These are phyloP conservation scores for Glaucopsyche alexis DNA, from an alignment of 2,888 invertebrate species.

Conservation along the genomic window DNA sequence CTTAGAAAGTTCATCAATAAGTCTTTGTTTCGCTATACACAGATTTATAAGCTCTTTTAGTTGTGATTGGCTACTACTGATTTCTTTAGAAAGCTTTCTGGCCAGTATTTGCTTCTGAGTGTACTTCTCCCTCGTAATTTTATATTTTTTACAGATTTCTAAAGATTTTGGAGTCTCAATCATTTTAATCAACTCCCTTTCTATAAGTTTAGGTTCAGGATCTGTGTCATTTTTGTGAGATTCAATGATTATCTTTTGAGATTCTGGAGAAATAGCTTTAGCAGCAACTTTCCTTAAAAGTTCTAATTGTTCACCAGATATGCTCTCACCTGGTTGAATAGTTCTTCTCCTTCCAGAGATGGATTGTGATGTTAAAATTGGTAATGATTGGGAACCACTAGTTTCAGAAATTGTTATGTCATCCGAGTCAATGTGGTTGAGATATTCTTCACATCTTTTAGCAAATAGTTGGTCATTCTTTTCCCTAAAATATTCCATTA, in stretches of 20 bases:
- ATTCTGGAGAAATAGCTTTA: conserved; percentile 75
- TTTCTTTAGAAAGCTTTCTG: conserved; percentile 77
- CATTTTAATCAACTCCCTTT: conserved; percentile 75
- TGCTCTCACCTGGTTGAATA: conserved; percentile 81
- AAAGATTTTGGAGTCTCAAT: conserved; percentile 73
- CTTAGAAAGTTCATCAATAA: conserved; percentile 83
- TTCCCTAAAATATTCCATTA: conserved; percentile 85
- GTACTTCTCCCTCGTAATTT: conserved; percentile 76
- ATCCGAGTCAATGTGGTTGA: conserved; percentile 75
- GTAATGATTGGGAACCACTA: conserved; percentile 72
- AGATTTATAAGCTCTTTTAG: conserved; percentile 86
- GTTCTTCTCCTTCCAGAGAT: conserved; percentile 77
- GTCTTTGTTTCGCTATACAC: conserved; percentile 83
- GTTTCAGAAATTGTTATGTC: conserved; percentile 76
- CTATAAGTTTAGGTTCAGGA: conserved; percentile 77
- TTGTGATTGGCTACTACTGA: conserved; percentile 84
- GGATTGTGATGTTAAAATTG: conserved; percentile 72
- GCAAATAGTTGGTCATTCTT: conserved; percentile 85
- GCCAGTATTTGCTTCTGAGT: conserved; percentile 72
- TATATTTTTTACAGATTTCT: conserved; percentile 76
- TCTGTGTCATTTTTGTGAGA: conserved; percentile 77
- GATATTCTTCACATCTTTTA: conserved; percentile 81
- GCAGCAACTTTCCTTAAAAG: conserved; percentile 81
- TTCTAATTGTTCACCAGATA: conserved; percentile 80
- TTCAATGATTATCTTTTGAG: conserved; percentile 77